Conservation (phyloP, 2,113 vertebrate species). For the Lipophrys pholis region DNA sequence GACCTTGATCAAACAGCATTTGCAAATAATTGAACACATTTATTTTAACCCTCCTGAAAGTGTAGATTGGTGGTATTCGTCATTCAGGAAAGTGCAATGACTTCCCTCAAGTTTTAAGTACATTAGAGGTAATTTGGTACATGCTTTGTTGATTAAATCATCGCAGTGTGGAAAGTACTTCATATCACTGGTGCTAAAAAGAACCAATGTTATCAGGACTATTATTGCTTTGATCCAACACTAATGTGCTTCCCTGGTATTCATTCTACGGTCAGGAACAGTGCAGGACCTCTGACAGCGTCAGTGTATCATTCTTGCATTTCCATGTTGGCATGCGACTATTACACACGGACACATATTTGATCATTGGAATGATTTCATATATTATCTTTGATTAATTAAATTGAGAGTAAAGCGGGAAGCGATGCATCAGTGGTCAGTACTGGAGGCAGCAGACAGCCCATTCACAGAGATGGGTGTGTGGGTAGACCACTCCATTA, state of each 20-base stretch:
- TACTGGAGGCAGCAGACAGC: background rate
- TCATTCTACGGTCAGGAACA: background rate
- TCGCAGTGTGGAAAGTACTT: background rate
- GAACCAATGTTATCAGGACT: background rate
- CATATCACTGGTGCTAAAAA: background rate
- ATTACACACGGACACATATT: too few species aligned
- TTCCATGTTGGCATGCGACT: too few species aligned
- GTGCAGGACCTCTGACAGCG: background rate
- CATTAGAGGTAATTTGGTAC: slow-evolving; percentile 29
- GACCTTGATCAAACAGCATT: slow-evolving; percentile 37
- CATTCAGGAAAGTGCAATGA: slow-evolving; percentile 5
- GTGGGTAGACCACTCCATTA: slow-evolving; percentile 33
- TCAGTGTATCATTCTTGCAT: too few species aligned
- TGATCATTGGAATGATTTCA: too few species aligned
- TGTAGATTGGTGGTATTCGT: slow-evolving; percentile 31
- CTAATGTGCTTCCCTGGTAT: background rate
- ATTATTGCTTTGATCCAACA: background rate
- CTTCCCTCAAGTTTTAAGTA: slow-evolving; percentile 11
- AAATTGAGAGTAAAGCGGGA: background rate
- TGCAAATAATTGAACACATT: slow-evolving; percentile 36
- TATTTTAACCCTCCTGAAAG: slow-evolving; percentile 23
- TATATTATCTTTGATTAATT: background rate
- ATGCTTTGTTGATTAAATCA: slow-evolving; percentile 22
- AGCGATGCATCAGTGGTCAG: slow-evolving; percentile 27
- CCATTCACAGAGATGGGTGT: slow-evolving; percentile 20